phyloP scores from a whole-genome alignment of 2,888 invertebrate species.

The Priocnemis perturbator region DNA sequence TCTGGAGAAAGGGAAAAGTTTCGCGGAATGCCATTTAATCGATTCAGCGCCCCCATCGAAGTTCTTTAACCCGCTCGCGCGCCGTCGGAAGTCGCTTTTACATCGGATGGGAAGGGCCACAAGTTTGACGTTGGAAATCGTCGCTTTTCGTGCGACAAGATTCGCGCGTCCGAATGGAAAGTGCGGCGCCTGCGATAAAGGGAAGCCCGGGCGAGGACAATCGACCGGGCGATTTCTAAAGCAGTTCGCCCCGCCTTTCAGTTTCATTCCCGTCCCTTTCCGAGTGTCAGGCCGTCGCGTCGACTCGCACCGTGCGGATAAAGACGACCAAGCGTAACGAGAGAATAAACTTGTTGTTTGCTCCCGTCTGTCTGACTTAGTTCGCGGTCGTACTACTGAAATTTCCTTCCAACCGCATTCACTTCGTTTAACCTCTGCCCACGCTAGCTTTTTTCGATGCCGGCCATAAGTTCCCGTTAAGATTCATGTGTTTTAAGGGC shows the following conservation, averaged over 20 bases:
- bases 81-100: constrained; percentile 22
- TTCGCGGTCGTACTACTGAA: too few species aligned
- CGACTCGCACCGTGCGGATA: too few species aligned
- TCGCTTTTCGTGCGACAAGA: constrained; percentile 17
- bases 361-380: too few species aligned
- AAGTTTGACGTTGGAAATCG: constrained; percentile 37
- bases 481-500: too few species aligned
- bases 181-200: constrained; percentile 1
- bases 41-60: constrained; percentile 45
- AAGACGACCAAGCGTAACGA: too few species aligned
- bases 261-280: too few species aligned
- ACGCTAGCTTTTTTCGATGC: too few species aligned
- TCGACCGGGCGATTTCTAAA: constrained; percentile 4
- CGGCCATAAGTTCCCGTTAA: too few species aligned
- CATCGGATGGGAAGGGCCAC: constrained; percentile 30
- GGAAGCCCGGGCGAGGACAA: constrained; percentile 1
- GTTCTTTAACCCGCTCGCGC: constrained; percentile 44
- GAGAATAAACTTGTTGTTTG: too few species aligned
- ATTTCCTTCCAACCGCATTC: too few species aligned
- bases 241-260: background rate
- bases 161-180: constrained; percentile 1
- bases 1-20: constrained; percentile 46
- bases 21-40: constrained; percentile 57
- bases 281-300: too few species aligned
- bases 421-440: too few species aligned